Evolutionary conservation across 2,113 vertebrate genomes (phyloP).

Genomic region (Crotophaga sulcirostris): DNA sequence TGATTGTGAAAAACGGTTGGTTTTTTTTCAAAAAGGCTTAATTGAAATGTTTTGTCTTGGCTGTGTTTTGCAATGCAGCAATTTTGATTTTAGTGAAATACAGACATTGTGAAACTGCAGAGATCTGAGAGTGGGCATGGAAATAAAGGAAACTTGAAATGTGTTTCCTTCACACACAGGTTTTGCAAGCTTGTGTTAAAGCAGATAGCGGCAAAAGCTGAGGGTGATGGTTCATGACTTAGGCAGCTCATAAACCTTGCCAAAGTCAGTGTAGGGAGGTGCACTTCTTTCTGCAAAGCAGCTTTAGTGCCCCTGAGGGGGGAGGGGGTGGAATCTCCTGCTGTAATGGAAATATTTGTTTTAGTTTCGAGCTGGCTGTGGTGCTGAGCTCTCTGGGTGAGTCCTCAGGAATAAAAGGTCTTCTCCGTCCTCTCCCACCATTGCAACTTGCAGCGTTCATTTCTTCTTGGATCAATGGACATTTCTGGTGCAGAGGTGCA

Average conservation of each 20-base stretch:
- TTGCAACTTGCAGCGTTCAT: rapidly evolving
- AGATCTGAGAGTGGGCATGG: conserved; percentile 28
- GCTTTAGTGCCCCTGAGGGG: background rate
- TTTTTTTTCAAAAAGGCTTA: background rate
- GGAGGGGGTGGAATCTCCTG: background rate
- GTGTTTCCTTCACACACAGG: background rate
- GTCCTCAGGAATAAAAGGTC: background rate
- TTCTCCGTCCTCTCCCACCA: background rate
- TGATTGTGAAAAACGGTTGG: background rate
- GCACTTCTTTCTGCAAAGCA: background rate
- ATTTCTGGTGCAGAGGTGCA: background rate
- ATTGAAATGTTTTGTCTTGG: conserved; percentile 20
- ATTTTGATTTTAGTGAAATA: conserved; percentile 38
- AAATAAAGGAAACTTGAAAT: conserved; percentile 19
- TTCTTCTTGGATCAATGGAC: background rate
- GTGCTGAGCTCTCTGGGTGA: background rate
- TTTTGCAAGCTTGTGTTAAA: background rate
- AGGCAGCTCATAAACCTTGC: background rate
- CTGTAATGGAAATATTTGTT: background rate
- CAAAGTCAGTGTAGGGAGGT: background rate
- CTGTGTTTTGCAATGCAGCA: background rate
- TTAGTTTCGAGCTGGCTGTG: background rate
- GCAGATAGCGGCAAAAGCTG: rapidly evolving
- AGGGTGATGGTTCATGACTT: background rate
- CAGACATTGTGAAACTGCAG: conserved; percentile 3